Percentiles rank a stretch among this genome's conserved stretches.
Conservation (phyloP, 1,140 invertebrate genomes). For the Orchestia grillus region DNA sequence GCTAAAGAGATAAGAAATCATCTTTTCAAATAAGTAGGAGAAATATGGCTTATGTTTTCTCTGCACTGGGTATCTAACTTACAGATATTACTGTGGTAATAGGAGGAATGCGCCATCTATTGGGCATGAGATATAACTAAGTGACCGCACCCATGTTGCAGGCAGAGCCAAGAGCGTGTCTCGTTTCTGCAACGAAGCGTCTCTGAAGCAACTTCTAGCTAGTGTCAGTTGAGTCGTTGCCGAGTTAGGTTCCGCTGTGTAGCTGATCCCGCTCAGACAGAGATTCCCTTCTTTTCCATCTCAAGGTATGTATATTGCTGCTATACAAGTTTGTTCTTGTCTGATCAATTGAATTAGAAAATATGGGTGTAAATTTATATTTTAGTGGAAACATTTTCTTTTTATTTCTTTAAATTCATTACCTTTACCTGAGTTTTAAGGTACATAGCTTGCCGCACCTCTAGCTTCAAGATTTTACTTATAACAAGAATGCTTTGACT, state of each 20-base stretch:
- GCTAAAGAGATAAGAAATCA: background rate
- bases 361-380: background rate
- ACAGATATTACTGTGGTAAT: background rate
- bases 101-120: background rate
- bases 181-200: background rate
- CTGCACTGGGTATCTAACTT: background rate
- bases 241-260: background rate
- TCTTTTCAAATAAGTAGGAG: background rate
- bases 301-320: background rate
- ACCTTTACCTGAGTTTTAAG: background rate
- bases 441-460: background rate
- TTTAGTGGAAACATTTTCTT: background rate
- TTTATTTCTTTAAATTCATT: background rate
- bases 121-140: background rate
- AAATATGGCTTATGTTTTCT: background rate
- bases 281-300: background rate
- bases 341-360: background rate
- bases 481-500: background rate
- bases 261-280: background rate
- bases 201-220: background rate
- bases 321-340: background rate
- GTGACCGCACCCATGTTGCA: conserved; percentile 28
- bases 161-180: background rate
- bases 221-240: background rate
- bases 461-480: background rate